A percentile compares a stretch with the other conserved stretches of the same genome.
phyloP scores from a whole-genome alignment of 2,888 invertebrate genomes.

The Rhamnusium bicolor region DNA sequence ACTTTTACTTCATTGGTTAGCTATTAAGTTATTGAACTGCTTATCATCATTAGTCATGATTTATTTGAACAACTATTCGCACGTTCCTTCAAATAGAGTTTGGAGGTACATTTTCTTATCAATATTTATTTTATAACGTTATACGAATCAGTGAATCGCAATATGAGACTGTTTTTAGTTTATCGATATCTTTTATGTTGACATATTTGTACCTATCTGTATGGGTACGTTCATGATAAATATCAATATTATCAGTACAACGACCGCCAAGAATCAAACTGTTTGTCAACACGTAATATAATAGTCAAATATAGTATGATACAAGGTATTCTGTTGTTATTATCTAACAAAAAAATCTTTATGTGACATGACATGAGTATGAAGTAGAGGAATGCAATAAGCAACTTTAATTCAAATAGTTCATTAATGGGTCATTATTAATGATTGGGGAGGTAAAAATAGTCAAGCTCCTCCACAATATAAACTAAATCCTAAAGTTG shows the following conservation, averaged over 20 bases:
- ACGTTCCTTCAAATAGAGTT: no score
- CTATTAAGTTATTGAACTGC: background rate
- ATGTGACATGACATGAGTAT: no score
- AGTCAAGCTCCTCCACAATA: no score
- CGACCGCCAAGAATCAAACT: background rate
- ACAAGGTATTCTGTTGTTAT: background rate
- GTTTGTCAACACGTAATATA: background rate
- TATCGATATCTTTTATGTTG: background rate
- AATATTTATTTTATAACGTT: background rate
- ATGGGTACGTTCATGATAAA: background rate
- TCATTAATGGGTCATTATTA: no score
- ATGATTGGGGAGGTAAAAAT: no score
- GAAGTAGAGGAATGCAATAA: no score
- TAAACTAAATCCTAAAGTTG: no score
- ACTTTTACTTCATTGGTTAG: background rate
- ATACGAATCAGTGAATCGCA: background rate
- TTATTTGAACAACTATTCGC: background rate
- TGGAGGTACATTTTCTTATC: no score
- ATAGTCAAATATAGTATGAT: background rate
- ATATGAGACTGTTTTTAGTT: background rate
- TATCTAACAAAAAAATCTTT: no score
- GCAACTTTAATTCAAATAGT: no score
- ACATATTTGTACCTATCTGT: background rate
- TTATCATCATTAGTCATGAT: background rate
- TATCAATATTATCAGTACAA: background rate